Percentiles rank a stretch among this genome's conserved stretches.
phyloP scores from a whole-genome alignment of 2,888 invertebrate genomes.

The Hemithea aestivaria region DNA sequence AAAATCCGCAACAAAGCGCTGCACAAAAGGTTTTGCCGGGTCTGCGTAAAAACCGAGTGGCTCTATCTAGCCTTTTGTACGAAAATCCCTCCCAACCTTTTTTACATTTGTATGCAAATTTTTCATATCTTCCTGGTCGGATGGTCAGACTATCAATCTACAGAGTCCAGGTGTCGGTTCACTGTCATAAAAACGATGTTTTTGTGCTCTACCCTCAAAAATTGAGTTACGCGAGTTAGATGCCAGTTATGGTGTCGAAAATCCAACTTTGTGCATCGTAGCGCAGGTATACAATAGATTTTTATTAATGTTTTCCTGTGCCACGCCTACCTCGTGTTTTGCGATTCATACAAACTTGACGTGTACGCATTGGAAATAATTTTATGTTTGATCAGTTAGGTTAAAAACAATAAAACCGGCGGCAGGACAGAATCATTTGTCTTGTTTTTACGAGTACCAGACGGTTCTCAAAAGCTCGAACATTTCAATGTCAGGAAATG shows the following conservation, averaged over 20 bases:
- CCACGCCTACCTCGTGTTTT: too few species aligned
- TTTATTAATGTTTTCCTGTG: too few species aligned
- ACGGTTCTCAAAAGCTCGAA: slow-evolving; percentile 21
- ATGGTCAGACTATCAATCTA: slow-evolving; percentile 48
- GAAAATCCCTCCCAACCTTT: slow-evolving; percentile 39
- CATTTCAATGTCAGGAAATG: slow-evolving; percentile 30
- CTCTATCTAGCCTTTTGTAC: slow-evolving; percentile 36
- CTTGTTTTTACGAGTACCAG: slow-evolving; percentile 16
- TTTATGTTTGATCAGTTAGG: slow-evolving; percentile 7
- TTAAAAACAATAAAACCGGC: slow-evolving; percentile 2
- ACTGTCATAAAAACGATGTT: slow-evolving; percentile 47
- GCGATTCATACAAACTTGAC: slow-evolving; percentile 1
- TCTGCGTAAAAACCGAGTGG: slow-evolving; percentile 26
- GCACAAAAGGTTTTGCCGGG: slow-evolving; percentile 21
- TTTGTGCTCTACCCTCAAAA: slow-evolving; percentile 31
- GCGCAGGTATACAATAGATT: too few species aligned
- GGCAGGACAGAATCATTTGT: neutral
- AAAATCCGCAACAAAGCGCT: slow-evolving; percentile 18
- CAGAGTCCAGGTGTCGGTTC: slow-evolving; percentile 52
- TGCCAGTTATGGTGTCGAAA: slow-evolving; percentile 16
- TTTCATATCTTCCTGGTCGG: slow-evolving; percentile 49
- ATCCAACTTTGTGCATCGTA: slow-evolving; percentile 17
- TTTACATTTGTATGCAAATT: slow-evolving; percentile 64
- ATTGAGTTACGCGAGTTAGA: slow-evolving; percentile 26
- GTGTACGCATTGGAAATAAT: slow-evolving; percentile 1